phyloP scores from a whole-genome alignment of 2,113 vertebrate genomes.

The Acanthisitta chloris region DNA sequence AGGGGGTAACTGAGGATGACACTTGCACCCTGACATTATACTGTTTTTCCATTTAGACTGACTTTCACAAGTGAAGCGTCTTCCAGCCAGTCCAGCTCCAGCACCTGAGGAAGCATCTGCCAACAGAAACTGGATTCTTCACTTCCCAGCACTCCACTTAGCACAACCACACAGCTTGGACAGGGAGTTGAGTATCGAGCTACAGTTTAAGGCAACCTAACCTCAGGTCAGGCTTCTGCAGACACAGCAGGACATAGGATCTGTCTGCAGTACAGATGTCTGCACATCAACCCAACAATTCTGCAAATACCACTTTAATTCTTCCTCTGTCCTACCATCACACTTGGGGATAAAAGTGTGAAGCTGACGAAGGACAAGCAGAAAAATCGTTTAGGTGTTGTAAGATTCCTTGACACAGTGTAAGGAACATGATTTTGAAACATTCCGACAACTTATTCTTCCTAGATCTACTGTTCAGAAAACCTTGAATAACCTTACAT shows the following conservation, averaged over 20 bases:
- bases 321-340: not conserved
- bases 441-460: not conserved
- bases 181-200: not conserved
- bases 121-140: not conserved
- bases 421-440: not conserved
- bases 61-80: not conserved
- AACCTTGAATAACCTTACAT: not conserved
- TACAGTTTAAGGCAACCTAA: not conserved
- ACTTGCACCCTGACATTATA: not conserved
- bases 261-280: not conserved
- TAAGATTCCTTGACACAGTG: not conserved
- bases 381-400: rapidly evolving
- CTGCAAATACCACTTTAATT: not conserved
- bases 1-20: not conserved
- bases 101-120: not conserved
- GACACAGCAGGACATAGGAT: not conserved
- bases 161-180: not conserved
- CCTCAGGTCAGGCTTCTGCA: not conserved
- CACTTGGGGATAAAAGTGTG: not conserved
- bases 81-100: not conserved
- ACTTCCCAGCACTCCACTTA: not conserved
- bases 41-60: not conserved
- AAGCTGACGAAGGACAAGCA: not conserved
- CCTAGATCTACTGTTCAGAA: not conserved
- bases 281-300: not conserved